Conservation (phyloP, 2,888 invertebrate species). For the Dynastes maya region DNA sequence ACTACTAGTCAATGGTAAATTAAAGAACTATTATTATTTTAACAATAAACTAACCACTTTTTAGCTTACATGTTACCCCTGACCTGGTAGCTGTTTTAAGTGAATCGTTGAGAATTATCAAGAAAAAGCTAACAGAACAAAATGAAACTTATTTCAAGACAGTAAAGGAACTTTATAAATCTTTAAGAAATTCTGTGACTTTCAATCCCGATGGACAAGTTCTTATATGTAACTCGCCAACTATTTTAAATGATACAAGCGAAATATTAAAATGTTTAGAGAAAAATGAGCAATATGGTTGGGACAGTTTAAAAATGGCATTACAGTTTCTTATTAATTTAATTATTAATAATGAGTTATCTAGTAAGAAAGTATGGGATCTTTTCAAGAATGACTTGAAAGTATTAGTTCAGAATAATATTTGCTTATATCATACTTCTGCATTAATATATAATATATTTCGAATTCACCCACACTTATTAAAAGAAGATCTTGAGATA, state of each 20-base stretch:
- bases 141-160: conserved; percentile 20
- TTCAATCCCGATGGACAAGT: conserved; percentile 55
- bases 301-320: conserved; percentile 55
- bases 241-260: conserved; percentile 50
- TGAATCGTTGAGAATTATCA: conserved; percentile 12
- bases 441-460: conserved; percentile 58
- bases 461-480: conserved; percentile 40
- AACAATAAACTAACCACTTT: neutral
- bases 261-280: conserved; percentile 33
- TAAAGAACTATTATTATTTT: neutral
- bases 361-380: conserved; percentile 54
- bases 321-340: conserved; percentile 58
- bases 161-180: conserved; percentile 43
- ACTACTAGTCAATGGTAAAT: conserved; percentile 37
- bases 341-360: conserved; percentile 54
- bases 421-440: conserved; percentile 54
- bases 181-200: conserved; percentile 56
- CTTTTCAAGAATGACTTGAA: conserved; percentile 52
- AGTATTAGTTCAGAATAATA: conserved; percentile 47
- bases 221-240: conserved; percentile 51
- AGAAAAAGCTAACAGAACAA: neutral
- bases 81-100: conserved; percentile 30
- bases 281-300: conserved; percentile 34
- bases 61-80: conserved; percentile 28
- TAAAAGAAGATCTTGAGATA: conserved; percentile 49